Evolutionary conservation across 2,888 invertebrate species (phyloP), one percentile per base, ranked within the genome.

Genomic region (Harpalus rubripes): DNA sequence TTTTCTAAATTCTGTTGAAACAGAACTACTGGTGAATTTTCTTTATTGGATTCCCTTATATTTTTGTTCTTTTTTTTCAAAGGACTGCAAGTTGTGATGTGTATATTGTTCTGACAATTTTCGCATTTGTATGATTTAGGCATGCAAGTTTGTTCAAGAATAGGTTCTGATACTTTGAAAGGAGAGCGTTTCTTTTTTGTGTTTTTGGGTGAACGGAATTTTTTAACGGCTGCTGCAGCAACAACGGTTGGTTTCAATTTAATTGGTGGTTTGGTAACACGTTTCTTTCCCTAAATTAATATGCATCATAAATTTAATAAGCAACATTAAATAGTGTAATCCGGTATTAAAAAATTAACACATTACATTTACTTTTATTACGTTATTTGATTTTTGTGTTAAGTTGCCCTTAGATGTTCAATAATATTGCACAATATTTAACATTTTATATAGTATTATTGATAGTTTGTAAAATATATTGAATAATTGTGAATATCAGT

Each of bases 171-270:
- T 59, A 16, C 32, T 78, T 84, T 84, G 8, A 84, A 32, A n/a
- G 84, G 84, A 1, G 84, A 84, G n/a, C 84, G 78, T 22, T 78
- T 84, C 56, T 63, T 84, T 63, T 78, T 61, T 7, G 12, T 78
- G 16, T 61, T 32, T 44, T 78, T 84, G 7, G 84, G 84, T 12
- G 78, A 80, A 41, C 78, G 76, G 44, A 63, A 78, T 56, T 44
- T 78, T 61, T 84, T 84, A 7, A 76, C 61, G 15, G 76, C 8
- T 59, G 74, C 7, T 76, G 26, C 26, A 26, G 74, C 61, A 76
- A 41, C 22, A 8, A 84, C 63, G 39, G 84, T 16, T 52, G 84
- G 22, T 78, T 84, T 84, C 39, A 78, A 7, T 78, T 78, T 84
- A 8, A 56, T 7, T 7, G 68, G 0, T 68, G 41, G 5, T 58